Evolutionary conservation across 2,888 invertebrate genomes (phyloP).

Genomic region (Lasioglossum malachurum): DNA sequence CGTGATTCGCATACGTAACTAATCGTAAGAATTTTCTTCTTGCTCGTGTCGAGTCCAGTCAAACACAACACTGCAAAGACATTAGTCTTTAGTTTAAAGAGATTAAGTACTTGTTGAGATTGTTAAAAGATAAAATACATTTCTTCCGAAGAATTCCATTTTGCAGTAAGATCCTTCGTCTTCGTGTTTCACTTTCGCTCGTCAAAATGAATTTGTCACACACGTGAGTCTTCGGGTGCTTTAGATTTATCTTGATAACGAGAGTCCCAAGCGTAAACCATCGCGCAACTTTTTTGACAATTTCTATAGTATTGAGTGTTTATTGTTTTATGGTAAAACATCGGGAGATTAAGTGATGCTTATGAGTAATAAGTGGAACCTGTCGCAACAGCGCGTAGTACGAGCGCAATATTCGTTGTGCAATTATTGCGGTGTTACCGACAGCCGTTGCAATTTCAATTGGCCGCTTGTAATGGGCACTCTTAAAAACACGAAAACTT

Average conservation of each 20-base stretch:
- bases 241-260: background rate
- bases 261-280: background rate
- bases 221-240: background rate
- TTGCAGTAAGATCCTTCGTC: background rate
- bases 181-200: background rate
- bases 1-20: background rate
- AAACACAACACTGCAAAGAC: too few relatives aligned
- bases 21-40: background rate
- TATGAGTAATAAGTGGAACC: rapidly evolving
- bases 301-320: background rate
- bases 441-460: background rate
- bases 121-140: background rate
- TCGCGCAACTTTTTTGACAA: background rate
- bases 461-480: background rate
- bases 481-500: background rate
- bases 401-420: background rate
- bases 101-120: background rate
- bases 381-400: background rate
- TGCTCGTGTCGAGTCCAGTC: background rate
- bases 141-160: background rate
- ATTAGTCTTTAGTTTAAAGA: too few relatives aligned
- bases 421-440: background rate
- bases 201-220: background rate
- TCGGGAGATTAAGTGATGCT: background rate
- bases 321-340: background rate